Base-by-base conservation (phyloP, 2,797 vertebrate species). In the Eupleurogrammus muticus region DNA sequence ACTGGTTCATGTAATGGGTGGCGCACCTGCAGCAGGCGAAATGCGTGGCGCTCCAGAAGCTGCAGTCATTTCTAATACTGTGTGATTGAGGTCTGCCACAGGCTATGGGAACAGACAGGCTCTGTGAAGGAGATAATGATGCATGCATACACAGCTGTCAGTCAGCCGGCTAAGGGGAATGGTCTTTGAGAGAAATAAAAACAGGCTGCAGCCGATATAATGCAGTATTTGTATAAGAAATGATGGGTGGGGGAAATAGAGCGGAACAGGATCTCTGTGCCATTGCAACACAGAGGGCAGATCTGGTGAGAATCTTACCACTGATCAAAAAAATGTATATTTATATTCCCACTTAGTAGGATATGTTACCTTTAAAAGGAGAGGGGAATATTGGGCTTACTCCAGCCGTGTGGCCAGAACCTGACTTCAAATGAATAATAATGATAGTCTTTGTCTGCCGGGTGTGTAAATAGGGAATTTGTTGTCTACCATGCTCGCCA, bases 121-220 rank as follows among this genome's bases (percentile, higher is more conserved):
- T 82, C 75, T 85, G 90, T 88, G 84, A 88, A 84, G 69, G 81
- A 90, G 89, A 91, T 92, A 92, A 90, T 89, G 86, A 91, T 87
- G 87, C 87, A 79, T 85, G 75, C 81, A 79, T 83, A 84, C 88
- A 84, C 88, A 78, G 88, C 90, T 90, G 92, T 90, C 90, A 89
- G 80, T 89, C 86, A 89, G 71, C 73, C 80, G 63, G 87, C 85
- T 60, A 52, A 86, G 67, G 86, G 86, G 77, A 89, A 81, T 86
- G 68, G 24, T 85, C 78, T 90, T 84, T 88, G 80, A 88, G 83
- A 64, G 44, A 85, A 83, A 90, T 88, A 83, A 88, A 91, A 87
- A 87, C 83, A 85, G 85, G 87, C 82, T 80, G 75, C 49, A 70
- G 83, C 71, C 23, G 34, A 84, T 76, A 82, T 86, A 82, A 89